Conservation (phyloP, 2,888 invertebrate species). For the Heteromurus nitidus region DNA sequence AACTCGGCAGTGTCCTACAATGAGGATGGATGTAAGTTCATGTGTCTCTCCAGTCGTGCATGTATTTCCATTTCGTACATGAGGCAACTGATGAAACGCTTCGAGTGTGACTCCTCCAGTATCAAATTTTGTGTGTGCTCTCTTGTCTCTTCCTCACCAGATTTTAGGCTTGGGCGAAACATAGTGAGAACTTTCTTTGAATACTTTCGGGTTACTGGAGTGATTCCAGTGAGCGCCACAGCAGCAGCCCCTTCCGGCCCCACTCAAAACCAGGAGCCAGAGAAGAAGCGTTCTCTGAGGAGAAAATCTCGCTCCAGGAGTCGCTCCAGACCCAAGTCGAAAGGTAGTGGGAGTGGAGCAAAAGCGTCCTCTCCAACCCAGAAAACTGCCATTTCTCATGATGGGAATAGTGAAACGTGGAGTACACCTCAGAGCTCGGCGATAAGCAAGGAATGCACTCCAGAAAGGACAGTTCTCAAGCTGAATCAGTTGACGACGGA, state of each 20-base stretch:
- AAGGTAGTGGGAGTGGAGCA: constrained; percentile 29
- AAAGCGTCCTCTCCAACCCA: constrained; percentile 41
- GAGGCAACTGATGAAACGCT: background rate
- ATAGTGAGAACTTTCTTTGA: constrained; percentile 85
- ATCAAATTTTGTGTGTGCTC: background rate
- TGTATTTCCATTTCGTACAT: background rate
- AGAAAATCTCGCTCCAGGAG: constrained; percentile 48
- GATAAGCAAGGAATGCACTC: constrained; percentile 33
- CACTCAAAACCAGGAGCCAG: constrained; percentile 75
- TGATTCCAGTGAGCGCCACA: constrained; percentile 79
- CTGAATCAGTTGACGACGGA: constrained; percentile 68
- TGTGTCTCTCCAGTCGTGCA: no score
- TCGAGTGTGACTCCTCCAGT: background rate
- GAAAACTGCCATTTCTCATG: constrained; percentile 39
- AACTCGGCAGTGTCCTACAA: constrained; percentile 89
- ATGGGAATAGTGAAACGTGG: constrained; percentile 31
- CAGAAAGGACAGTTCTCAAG: constrained; percentile 70
- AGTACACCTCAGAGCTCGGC: constrained; percentile 43
- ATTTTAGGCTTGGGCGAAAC: constrained; percentile 86
- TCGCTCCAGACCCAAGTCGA: constrained; percentile 56
- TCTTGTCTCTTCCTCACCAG: constrained; percentile 77
- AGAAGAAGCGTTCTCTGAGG: constrained; percentile 64
- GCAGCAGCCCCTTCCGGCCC: constrained; percentile 75
- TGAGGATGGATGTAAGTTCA: constrained; percentile 97
- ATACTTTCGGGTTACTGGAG: constrained; percentile 86